phyloP scores from a whole-genome alignment of 35 echinoderm and acorn worm genomes.

The Heliocidaris tuberculata region DNA sequence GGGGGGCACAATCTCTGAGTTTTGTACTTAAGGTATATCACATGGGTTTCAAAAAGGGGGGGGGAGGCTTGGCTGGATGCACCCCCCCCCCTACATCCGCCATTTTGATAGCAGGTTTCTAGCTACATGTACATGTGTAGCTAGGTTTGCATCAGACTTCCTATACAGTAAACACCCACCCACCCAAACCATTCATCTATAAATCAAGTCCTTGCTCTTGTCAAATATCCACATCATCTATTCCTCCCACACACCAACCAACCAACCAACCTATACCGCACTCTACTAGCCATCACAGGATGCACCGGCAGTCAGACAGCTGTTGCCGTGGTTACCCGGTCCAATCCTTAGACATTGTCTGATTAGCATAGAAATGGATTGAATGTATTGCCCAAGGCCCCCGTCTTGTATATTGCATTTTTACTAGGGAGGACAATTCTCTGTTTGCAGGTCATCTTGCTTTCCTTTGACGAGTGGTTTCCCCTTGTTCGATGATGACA shows the following conservation, averaged over 20 bases:
- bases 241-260: neutral
- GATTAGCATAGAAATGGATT: slow-evolving; percentile 23
- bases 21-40: too few relatives aligned
- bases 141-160: neutral
- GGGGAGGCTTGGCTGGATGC: too few relatives aligned
- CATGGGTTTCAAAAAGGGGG: too few relatives aligned
- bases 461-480: neutral
- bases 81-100: too few relatives aligned
- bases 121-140: neutral
- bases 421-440: neutral
- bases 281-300: neutral
- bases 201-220: neutral
- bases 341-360: neutral
- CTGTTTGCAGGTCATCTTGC: neutral
- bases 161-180: too few relatives aligned
- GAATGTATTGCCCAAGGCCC: neutral
- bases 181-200: neutral
- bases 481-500: neutral
- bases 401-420: neutral
- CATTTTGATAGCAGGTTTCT: neutral
- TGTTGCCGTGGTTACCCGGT: neutral
- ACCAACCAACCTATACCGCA: neutral
- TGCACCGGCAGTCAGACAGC: slow-evolving; percentile 3
- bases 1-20: too few relatives aligned
- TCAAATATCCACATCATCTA: neutral